Percentiles rank a stretch among this genome's conserved stretches.
Evolutionary conservation across 2,797 vertebrate genomes (phyloP).

Genomic region (Scomberomorus guttatus): DNA sequence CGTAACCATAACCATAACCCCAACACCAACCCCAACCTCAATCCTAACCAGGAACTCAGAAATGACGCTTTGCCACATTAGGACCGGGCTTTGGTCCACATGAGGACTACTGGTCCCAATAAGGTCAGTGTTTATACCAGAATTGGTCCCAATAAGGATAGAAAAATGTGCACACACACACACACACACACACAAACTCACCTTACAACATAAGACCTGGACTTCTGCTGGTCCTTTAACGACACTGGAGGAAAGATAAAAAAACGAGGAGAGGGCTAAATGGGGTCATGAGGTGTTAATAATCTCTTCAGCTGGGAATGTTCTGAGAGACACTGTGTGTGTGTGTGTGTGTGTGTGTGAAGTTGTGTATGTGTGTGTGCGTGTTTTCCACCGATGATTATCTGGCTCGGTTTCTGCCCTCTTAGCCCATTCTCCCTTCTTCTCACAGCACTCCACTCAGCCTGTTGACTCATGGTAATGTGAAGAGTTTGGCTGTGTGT

Average conservation of each 20-base stretch:
- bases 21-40: too few relatives aligned
- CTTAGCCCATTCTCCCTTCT: constrained; percentile 55
- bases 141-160: too few relatives aligned
- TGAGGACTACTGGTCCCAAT: too few relatives aligned
- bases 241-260: constrained; percentile 51
- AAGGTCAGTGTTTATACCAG: too few relatives aligned
- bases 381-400: constrained; percentile 46
- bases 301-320: constrained; percentile 39
- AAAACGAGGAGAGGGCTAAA: constrained; percentile 40
- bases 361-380: not conserved
- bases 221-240: constrained; percentile 65
- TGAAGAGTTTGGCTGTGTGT: constrained; percentile 74
- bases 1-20: too few relatives aligned
- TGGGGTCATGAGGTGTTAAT: constrained; percentile 17
- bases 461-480: constrained; percentile 81
- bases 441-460: constrained; percentile 22
- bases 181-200: constrained; percentile 23
- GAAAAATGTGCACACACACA: too few relatives aligned
- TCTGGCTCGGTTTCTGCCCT: constrained; percentile 55
- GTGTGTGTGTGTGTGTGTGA: constrained; percentile 4
- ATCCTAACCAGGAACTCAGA: too few relatives aligned
- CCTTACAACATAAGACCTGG: constrained; percentile 63
- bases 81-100: too few relatives aligned
- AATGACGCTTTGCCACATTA: too few relatives aligned
- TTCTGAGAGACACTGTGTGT: not conserved